Base-by-base conservation (phyloP, 2,888 invertebrate genomes). In the Parnassius orleans region DNA sequence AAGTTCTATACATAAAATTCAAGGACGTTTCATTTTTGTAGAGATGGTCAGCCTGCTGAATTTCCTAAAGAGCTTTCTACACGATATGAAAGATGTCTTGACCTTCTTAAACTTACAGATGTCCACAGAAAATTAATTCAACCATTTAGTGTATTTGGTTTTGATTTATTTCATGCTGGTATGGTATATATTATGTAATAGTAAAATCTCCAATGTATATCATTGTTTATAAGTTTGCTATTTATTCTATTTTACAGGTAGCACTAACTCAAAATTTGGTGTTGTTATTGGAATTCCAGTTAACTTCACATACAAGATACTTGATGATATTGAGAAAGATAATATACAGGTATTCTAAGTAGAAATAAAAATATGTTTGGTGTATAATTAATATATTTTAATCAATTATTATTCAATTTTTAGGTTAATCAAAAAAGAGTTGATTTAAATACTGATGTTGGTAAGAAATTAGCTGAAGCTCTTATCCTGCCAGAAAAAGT, bases 401-500 rank as follows among this genome's bases (percentile, higher is more conserved):
- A 33, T 33, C 43, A 53, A 2, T 12, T 44, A 11, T 41, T 11
- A 44, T 60, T 11, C 48, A 10, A 61, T 60, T 61, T 83, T 68
- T 78, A 94, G 94, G 92, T 95, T n/a, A 92, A 93, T 53, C 91
- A 93, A 65, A 90, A 94, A 67, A 78, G 87, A 57, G 87, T 97
- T 0, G 86, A 94, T 69, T 96, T 95, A 95, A 86, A 88, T 46
- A 90, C 94, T 0, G 92, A 93, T 63, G 92, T 89, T 63, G 95
- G 95, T 0, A 80, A 93, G 69, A 81, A 93, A 61, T 86, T 97
- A 53, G 83, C 94, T 57, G 85, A 95, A 12, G 93, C 96, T 0
- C 76, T 97, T 42, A 81, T 96, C 3, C 78, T 97, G n/a, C 94
- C 95, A 12, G 95, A 96, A 66, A 93, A 95, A 66, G 97, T 96